These are phyloP conservation scores for Galagoides demidoff DNA, from an alignment of 2,797 vertebrate genomes.

Conservation along the genomic window DNA sequence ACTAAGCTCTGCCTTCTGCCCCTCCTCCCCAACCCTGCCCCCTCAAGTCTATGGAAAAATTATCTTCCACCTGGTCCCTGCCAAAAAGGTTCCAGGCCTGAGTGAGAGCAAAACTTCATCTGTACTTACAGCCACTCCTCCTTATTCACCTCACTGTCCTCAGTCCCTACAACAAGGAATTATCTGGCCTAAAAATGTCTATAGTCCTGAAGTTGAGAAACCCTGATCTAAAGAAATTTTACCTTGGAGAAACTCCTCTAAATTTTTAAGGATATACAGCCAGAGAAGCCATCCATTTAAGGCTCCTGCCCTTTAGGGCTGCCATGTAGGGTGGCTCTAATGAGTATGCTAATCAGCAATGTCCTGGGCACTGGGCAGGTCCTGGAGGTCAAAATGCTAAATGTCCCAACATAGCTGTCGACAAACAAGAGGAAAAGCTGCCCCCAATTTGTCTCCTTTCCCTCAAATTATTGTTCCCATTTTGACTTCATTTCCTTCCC, in stretches of 20 bases:
- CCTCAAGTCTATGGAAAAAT: too few relatives aligned
- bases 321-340: background rate
- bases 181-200: background rate
- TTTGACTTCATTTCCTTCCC: slow-evolving; percentile 42
- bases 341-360: background rate
- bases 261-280: background rate
- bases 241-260: background rate
- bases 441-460: background rate
- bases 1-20: too few relatives aligned
- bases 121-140: too few relatives aligned
- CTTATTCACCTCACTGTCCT: background rate
- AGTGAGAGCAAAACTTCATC: too few relatives aligned
- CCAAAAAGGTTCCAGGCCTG: too few relatives aligned
- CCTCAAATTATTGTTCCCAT: background rate
- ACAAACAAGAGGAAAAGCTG: background rate
- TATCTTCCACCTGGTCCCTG: too few relatives aligned
- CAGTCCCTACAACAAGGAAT: background rate
- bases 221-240: background rate
- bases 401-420: background rate
- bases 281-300: background rate
- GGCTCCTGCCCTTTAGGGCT: background rate
- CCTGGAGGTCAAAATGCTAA: background rate
- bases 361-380: background rate
- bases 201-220: background rate
- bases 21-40: too few relatives aligned